Evolutionary conservation across 2,113 vertebrate species (phyloP).

Genomic region (Oxyruncus cristatus): DNA sequence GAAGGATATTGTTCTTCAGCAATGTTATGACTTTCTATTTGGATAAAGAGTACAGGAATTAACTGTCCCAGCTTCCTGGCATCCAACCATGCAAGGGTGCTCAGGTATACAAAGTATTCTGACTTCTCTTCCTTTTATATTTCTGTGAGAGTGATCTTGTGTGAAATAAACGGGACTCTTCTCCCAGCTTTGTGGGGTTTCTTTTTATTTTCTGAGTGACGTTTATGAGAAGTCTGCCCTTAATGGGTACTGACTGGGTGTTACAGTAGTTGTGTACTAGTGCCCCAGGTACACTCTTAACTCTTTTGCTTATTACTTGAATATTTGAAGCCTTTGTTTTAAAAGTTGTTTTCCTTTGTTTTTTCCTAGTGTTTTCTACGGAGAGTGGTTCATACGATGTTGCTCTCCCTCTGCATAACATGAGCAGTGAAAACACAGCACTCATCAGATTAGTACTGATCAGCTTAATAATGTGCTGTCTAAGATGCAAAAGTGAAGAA

Average conservation of each 20-base stretch:
- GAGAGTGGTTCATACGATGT: not conserved
- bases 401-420: not conserved
- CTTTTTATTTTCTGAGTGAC: not conserved
- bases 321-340: not conserved
- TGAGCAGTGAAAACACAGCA: fast-evolving
- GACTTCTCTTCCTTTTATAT: not conserved
- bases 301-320: not conserved
- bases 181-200: not conserved
- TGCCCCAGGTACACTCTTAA: not conserved
- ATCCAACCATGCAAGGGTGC: not conserved
- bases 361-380: not conserved
- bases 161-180: not conserved
- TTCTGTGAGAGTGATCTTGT: not conserved
- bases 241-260: not conserved
- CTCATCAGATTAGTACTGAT: not conserved
- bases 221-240: not conserved
- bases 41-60: not conserved
- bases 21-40: not conserved
- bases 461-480: not conserved
- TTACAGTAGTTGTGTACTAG: not conserved
- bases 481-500: not conserved
- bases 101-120: not conserved
- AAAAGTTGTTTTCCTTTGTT: not conserved
- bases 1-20: not conserved
- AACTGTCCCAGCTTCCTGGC: not conserved